phyloP scores from a whole-genome alignment of 2,113 vertebrate genomes.

The Corynorhinus townsendii region DNA sequence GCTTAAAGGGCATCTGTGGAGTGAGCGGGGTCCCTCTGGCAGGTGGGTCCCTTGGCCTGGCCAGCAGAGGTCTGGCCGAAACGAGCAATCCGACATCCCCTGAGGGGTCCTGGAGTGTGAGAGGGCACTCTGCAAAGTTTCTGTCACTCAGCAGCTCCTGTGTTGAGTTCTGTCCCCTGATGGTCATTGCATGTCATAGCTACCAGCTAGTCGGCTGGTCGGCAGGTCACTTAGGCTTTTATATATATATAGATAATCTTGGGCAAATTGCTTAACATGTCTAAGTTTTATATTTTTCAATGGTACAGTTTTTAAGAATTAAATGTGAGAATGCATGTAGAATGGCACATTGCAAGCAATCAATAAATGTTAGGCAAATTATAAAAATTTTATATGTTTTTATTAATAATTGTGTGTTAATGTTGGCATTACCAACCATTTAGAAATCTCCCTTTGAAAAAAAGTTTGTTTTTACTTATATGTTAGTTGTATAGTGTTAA shows the following conservation, averaged over 20 bases:
- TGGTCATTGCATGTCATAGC: too few relatives aligned
- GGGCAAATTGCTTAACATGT: not conserved
- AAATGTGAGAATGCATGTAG: not conserved
- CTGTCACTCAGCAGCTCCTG: too few relatives aligned
- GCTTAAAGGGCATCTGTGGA: too few relatives aligned
- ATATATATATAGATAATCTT: not conserved
- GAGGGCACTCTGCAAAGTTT: too few relatives aligned
- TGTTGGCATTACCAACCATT: not conserved
- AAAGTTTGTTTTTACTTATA: constrained; percentile 4
- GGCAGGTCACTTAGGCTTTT: too few relatives aligned
- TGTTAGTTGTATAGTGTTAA: not conserved
- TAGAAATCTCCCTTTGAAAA: constrained; percentile 4
- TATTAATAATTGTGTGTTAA: not conserved
- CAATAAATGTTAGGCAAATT: not conserved
- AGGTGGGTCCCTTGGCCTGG: too few relatives aligned
- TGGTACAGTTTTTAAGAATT: not conserved
- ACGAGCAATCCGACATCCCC: too few relatives aligned
- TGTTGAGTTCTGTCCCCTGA: too few relatives aligned
- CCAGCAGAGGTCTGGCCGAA: too few relatives aligned
- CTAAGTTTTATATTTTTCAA: not conserved
- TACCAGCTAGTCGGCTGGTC: too few relatives aligned
- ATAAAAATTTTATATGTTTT: not conserved
- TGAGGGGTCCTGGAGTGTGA: too few relatives aligned
- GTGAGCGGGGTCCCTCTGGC: too few relatives aligned
- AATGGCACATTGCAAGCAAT: not conserved